Base-by-base conservation (phyloP, 2,113 vertebrate species). In the Hippocampus guttulatus region DNA sequence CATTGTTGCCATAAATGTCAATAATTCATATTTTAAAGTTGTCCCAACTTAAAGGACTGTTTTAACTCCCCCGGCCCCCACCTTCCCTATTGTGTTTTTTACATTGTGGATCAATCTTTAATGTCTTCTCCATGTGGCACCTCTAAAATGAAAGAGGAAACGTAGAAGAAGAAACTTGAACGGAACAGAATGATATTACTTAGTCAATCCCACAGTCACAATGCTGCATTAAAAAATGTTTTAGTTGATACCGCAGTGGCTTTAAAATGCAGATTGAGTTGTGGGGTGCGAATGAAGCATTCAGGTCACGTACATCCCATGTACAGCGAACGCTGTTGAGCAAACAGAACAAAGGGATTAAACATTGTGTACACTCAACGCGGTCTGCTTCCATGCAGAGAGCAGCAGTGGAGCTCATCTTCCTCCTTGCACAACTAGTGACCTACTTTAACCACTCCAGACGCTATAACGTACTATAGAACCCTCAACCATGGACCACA, bases 361-460 rank as follows among this genome's bases (percentile, higher is more conserved):
- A 71, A 70, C 18, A 55, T n/a, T 2, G 73, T 61, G 67, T 68
- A 51, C 43, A 55, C 51, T 49, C 71, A 71, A 64, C 60, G 55
- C 49, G 60, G 76, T 71, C 20, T 69, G 68, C 57, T 38, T 23
- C 73, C 84, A 81, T 77, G 69, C 75, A 80, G 75, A 78, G 79
- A n/a, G 20, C 71, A 73, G 77, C 75, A 67, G 30, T 20, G 52
- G 75, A 77, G 76, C 86, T 78, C 64, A 52, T 33, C 64, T 74
- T 79, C 76, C 33, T 76, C 70, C 70, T 73, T 77, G 52, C 67
- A 70, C 82, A 68, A 77, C 78, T 71, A 75, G 71, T 89, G 88
- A 90, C 88, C 88, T 90, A 89, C 77, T 88, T 88, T 88, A 71
- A 71, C 61, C 5, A 76, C 77, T 87, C 71, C 27, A 76, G 80